Evolutionary conservation across 2,113 vertebrate genomes (phyloP).

Genomic region (Mobula birostris): DNA sequence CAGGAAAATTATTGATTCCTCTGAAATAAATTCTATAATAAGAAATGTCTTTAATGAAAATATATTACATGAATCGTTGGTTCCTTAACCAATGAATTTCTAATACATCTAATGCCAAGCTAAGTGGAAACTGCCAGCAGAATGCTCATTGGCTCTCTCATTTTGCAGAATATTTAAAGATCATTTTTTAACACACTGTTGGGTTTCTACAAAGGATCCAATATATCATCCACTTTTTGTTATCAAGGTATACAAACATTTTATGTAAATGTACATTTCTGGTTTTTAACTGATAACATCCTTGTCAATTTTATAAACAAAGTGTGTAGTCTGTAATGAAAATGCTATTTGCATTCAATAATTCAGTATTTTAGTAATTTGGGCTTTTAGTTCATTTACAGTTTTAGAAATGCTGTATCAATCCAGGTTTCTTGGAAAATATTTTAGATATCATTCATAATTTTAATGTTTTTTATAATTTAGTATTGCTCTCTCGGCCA

Average conservation of each 20-base stretch:
- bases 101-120: neutral
- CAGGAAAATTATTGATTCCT: neutral
- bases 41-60: neutral
- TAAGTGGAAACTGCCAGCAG: neutral
- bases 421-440: neutral
- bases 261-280: neutral
- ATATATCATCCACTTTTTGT: neutral
- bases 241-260: neutral
- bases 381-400: neutral
- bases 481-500: neutral
- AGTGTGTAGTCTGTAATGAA: neutral
- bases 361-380: neutral
- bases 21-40: constrained; percentile 2
- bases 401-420: constrained; percentile 10
- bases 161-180: neutral
- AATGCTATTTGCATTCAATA: neutral
- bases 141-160: neutral
- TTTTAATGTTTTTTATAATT: neutral
- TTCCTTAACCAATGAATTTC: neutral
- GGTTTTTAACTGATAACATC: neutral
- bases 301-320: too few relatives aligned
- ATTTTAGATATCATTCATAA: neutral
- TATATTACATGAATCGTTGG: neutral
- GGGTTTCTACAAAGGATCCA: neutral
- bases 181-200: neutral